Percentiles rank a stretch among this genome's conserved stretches.
Evolutionary conservation across 2,888 invertebrate species (phyloP).

Genomic region (Thymelicus acteon): DNA sequence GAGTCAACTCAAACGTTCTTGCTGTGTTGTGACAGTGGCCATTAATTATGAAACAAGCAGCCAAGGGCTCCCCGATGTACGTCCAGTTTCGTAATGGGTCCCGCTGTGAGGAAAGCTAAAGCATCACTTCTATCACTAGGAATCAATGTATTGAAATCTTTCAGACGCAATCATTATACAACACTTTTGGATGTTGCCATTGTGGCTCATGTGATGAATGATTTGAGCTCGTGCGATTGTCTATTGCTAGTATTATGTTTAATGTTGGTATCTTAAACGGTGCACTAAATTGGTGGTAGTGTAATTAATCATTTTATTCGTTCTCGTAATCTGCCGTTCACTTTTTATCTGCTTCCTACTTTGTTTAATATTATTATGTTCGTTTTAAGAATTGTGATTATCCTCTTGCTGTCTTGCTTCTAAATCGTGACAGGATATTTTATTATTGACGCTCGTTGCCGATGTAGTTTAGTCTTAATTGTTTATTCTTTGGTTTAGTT

Average conservation of each 20-base stretch:
- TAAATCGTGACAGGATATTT: background rate
- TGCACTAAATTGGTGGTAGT: conserved; percentile 4
- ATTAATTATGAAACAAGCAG: conserved; percentile 22
- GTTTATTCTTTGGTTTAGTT: too few species aligned
- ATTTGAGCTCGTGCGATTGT: background rate
- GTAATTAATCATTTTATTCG: conserved; percentile 21
- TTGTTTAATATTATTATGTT: conserved; percentile 2
- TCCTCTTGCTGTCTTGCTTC: background rate
- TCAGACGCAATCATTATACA: conserved; percentile 13
- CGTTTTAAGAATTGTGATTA: background rate
- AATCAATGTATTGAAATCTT: conserved; percentile 19
- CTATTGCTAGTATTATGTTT: conserved; percentile 1
- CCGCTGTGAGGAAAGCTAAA: conserved; percentile 31
- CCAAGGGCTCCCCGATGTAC: conserved; percentile 22
- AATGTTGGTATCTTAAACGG: conserved; percentile 4
- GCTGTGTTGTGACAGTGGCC: conserved; percentile 33
- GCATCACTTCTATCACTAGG: conserved; percentile 3
- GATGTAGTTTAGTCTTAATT: background rate
- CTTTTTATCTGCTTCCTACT: conserved; percentile 23
- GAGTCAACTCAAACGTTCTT: conserved; percentile 26
- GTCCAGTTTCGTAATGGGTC: conserved; percentile 28
- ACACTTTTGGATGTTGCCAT: conserved; percentile 3
- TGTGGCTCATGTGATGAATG: conserved; percentile 12
- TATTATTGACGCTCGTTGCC: background rate
- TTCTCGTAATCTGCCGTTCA: conserved; percentile 14